Evolutionary conservation across 2,797 vertebrate genomes (phyloP).

Genomic region (Aulostomus chinensis): DNA sequence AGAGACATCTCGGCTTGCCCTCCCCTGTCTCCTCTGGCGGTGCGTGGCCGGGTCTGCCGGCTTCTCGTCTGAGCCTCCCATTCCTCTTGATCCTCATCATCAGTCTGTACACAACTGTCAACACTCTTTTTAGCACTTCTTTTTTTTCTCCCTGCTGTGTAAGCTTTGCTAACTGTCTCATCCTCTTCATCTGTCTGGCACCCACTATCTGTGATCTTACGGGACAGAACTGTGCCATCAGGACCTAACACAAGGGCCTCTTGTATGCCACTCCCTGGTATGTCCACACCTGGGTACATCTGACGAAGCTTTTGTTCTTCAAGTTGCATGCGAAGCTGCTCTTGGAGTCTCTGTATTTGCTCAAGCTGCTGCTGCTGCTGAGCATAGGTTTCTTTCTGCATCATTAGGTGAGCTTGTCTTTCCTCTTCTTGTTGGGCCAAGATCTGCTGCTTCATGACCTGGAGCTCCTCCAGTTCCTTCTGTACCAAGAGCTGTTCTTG

Average conservation of each 20-base stretch:
- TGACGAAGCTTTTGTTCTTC: slow-evolving; percentile 97
- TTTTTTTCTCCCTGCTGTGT: slow-evolving; percentile 85
- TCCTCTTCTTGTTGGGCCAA: slow-evolving; percentile 96
- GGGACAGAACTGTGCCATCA: slow-evolving; percentile 79
- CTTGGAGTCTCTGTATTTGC: slow-evolving; percentile 97
- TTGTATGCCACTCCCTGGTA: slow-evolving; percentile 86
- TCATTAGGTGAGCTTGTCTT: slow-evolving; percentile 95
- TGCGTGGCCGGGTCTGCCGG: slow-evolving; percentile 76
- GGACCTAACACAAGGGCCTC: slow-evolving; percentile 79
- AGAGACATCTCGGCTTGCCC: slow-evolving; percentile 83
- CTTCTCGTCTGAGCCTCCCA: slow-evolving; percentile 88
- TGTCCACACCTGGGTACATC: slow-evolving; percentile 89
- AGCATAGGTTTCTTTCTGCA: slow-evolving; percentile 96
- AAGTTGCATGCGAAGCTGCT: slow-evolving; percentile 93
- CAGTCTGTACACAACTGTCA: slow-evolving; percentile 98
- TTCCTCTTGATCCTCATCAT: slow-evolving; percentile 98
- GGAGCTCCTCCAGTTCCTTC: slow-evolving; percentile 96
- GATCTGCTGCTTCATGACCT: slow-evolving; percentile 97
- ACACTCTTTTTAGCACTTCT: slow-evolving; percentile 91
- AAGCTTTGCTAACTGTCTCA: slow-evolving; percentile 86
- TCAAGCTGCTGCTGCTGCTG: slow-evolving; percentile 97
- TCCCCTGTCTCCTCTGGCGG: slow-evolving; percentile 80
- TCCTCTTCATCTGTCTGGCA: slow-evolving; percentile 98
- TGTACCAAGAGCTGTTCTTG: slow-evolving; percentile 97
- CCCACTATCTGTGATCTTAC: slow-evolving; percentile 94